These are phyloP conservation scores for Hydrotaea cyrtoneurina DNA, from an alignment of 2,888 invertebrate species.

Conservation along the genomic window DNA sequence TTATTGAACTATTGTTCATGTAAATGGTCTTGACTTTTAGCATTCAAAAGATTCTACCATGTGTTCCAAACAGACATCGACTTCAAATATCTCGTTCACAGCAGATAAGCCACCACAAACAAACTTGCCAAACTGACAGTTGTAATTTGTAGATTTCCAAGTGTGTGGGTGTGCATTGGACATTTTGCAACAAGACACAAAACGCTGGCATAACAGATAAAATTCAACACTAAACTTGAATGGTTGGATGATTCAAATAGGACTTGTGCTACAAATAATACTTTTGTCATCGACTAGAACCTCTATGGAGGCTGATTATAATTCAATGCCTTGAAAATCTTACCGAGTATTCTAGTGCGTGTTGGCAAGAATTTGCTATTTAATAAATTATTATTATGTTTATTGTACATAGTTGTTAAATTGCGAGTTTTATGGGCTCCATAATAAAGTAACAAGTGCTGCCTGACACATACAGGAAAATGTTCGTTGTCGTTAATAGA, in stretches of 20 bases:
- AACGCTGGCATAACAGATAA: background rate
- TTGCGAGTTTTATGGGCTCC: background rate
- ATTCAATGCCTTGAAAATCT: background rate
- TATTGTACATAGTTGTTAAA: constrained; percentile 9
- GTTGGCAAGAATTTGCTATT: background rate
- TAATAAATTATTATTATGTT: constrained; percentile 17
- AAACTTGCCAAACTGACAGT: background rate
- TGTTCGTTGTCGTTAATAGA: background rate
- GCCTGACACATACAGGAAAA: constrained; percentile 18
- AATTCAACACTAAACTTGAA: background rate
- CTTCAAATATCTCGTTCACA: background rate
- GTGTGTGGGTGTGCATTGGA: background rate
- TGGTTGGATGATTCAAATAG: background rate
- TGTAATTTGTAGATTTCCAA: background rate
- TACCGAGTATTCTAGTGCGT: background rate
- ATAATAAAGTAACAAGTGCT: constrained; percentile 27
- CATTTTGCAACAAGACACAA: background rate
- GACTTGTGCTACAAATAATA: no score
- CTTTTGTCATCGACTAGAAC: no score
- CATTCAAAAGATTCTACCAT: background rate
- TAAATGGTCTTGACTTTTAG: background rate
- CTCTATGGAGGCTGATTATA: background rate
- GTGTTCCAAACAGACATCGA: background rate
- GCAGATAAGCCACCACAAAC: background rate
- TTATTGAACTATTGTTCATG: background rate